Base-by-base conservation (phyloP, 92 coral and sea anemone species). In the Umimayanthus kanabou region DNA sequence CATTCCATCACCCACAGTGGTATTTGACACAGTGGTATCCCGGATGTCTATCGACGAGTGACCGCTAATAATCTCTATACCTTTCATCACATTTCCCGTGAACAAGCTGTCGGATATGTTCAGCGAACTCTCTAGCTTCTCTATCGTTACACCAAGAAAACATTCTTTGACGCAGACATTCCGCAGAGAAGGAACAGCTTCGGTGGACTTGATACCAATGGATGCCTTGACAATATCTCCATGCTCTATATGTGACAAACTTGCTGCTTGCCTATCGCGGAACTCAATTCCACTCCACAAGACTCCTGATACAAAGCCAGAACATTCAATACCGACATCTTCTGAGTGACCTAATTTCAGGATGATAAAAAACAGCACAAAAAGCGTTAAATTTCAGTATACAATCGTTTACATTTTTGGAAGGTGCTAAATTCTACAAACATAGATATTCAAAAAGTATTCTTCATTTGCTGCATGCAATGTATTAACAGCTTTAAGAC, bases 271-370 rank as follows among this genome's bases (percentile, higher is more conserved):
- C 18, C 43, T 37, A 80, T 87, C 84, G 23, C 82, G 45, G 80
- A 88, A 93, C 67, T 91, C 90, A 13, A 93, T 88, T 10, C 95
- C 95, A 11, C 57, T 85, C 95, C 93, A 93, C 37, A 57, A 83
- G 1, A 80, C 11, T 43, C 50, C 79, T 11, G 73, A 77, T 42
- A 77, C 65, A 10, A 84, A 50, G 2, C 75, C 78, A 77, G 66
- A 20, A 47, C 94, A 92, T 58, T 92, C 92, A 72, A 92, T 23
- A 9, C 94, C 94, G 70, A 92, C 72, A 83, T 92, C 94, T 22
- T 57, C 69, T 0, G 76, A 2, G 55, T 89, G 92, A 2, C 15
- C 94, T 92, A 80, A 18, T 0, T 50, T 58, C 16, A 15, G 58
- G 20, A 13, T 53, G 14, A 53, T 53, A 53, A 53, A 53, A 18